These are phyloP conservation scores for Lepus europaeus DNA, from an alignment of 2,113 vertebrate genomes.

Conservation along the genomic window DNA sequence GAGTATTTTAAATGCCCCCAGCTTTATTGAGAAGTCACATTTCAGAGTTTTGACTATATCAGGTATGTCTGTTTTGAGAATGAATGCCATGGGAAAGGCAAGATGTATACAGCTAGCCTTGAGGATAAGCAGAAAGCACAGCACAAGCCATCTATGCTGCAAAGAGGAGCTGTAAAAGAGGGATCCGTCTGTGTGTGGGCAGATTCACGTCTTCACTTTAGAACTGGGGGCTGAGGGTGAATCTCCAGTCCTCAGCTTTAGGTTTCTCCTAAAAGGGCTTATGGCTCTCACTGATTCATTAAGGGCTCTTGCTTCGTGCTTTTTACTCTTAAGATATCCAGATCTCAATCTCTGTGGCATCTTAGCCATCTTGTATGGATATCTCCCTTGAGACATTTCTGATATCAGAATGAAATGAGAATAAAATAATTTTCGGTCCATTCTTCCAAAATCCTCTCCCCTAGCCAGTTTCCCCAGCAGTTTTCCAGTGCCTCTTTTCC, in stretches of 20 bases:
- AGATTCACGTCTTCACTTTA: not conserved
- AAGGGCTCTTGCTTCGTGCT: not conserved
- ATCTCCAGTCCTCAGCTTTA: not conserved
- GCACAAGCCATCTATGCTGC: not conserved
- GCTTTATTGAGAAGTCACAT: conserved; percentile 61
- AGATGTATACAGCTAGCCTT: not conserved
- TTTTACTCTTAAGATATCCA: not conserved
- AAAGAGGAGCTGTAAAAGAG: not conserved
- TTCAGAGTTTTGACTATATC: conserved; percentile 69
- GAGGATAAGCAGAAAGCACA: not conserved
- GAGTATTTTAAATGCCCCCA: conserved; percentile 63
- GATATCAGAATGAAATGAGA: not conserved
- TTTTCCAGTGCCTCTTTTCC: not conserved
- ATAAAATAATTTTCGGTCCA: not conserved
- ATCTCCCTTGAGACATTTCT: not conserved
- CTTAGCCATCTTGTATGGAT: not conserved
- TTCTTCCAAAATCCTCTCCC: not conserved
- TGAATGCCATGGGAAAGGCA: not conserved
- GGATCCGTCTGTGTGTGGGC: not conserved
- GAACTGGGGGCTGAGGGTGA: too few relatives aligned
- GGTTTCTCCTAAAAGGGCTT: not conserved
- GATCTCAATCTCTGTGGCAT: not conserved
- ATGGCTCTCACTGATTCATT: not conserved
- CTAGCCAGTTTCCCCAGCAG: not conserved
- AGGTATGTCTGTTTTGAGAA: not conserved